phyloP scores from a whole-genome alignment of 2,888 invertebrate genomes.

The Baccha elongata region DNA sequence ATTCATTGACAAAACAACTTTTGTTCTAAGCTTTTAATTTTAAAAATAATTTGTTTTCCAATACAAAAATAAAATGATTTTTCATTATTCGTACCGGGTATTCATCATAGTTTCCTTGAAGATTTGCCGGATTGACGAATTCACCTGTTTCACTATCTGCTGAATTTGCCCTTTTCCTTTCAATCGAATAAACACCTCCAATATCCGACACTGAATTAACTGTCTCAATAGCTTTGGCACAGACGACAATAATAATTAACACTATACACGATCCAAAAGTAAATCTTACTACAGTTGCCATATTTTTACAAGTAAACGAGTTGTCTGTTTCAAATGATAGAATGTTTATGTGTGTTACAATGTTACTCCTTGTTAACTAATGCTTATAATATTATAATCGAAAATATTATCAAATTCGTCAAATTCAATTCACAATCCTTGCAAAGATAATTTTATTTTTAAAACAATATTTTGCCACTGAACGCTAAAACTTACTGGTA shows the following conservation, averaged over 20 bases:
- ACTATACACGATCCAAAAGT: conserved; percentile 55
- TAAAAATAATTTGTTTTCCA: too few relatives aligned
- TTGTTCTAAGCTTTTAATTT: too few relatives aligned
- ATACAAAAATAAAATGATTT: too few relatives aligned
- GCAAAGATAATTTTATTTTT: neutral
- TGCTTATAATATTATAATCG: neutral
- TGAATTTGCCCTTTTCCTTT: conserved; percentile 16
- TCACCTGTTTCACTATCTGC: conserved; percentile 39
- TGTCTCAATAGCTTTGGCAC: conserved; percentile 20
- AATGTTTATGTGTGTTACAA: too few relatives aligned
- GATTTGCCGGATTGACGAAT: conserved; percentile 40
- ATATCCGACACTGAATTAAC: conserved; percentile 21
- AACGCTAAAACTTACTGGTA: conserved; percentile 55
- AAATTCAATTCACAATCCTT: neutral
- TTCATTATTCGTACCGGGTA: conserved; percentile 54
- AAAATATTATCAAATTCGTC: neutral
- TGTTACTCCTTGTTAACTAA: too few relatives aligned
- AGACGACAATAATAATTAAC: conserved; percentile 39
- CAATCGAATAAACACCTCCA: conserved; percentile 47
- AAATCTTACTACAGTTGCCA: conserved; percentile 44
- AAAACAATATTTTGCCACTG: conserved; percentile 6
- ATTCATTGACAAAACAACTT: too few relatives aligned
- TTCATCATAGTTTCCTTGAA: conserved; percentile 47
- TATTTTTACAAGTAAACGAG: conserved; percentile 18
- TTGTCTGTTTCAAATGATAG: neutral